Conservation (phyloP, 1,140 invertebrate genomes). For the Meloidogyne exigua region DNA sequence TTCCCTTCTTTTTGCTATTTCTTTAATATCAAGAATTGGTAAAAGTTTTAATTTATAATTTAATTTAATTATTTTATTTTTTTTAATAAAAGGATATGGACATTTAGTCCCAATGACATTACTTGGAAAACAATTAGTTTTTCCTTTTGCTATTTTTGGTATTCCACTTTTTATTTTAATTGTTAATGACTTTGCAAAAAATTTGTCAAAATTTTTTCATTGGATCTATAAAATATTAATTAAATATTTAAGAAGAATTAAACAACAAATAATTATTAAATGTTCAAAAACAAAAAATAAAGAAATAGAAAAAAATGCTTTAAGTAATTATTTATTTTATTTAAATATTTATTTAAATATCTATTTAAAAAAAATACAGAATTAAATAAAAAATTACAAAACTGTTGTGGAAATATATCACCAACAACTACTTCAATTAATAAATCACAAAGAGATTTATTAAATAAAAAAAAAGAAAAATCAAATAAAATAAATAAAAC, state of each 20-base stretch:
- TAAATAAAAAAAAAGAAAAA: not conserved
- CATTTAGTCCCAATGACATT: not conserved
- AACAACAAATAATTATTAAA: not conserved
- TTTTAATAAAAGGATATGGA: not conserved
- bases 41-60: too few species aligned
- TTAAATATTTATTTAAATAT: not conserved
- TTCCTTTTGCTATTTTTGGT: not conserved
- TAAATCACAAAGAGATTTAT: not conserved
- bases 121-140: not conserved
- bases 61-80: not conserved
- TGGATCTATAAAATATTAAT: not conserved
- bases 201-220: not conserved
- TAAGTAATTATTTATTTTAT: not conserved
- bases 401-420: not conserved
- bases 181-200: not conserved
- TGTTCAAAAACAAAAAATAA: not conserved
- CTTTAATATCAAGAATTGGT: slow-evolving; percentile 5
- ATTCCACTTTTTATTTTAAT: not conserved
- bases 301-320: not conserved
- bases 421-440: not conserved
- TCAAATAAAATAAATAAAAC: not conserved
- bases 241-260: not conserved
- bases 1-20: not conserved
- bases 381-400: not conserved
- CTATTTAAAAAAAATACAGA: not conserved